Base-by-base conservation (phyloP, 2,888 invertebrate genomes). In the Hesperia comma region DNA sequence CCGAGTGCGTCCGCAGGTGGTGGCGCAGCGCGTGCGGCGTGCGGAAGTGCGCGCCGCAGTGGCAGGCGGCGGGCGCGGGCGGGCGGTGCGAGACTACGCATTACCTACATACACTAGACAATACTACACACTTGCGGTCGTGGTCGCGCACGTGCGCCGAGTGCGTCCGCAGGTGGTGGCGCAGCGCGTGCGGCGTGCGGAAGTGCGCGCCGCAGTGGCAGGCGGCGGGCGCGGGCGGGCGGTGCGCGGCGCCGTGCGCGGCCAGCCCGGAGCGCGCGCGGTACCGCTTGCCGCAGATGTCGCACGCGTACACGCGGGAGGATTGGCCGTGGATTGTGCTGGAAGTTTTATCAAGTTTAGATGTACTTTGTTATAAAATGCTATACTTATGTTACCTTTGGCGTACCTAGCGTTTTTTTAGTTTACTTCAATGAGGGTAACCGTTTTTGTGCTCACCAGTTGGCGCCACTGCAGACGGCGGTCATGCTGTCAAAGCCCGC, bases 51-150 rank as follows among this genome's bases (percentile, higher is more conserved):
- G 61, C 3, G n/a, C n/a, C n/a, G n/a, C n/a, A n/a, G n/a, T n/a
- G n/a, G n/a, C n/a, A n/a, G n/a, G n/a, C n/a, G n/a, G n/a, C 61
- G 71, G 71, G 70, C 2, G 68, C 40, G 53, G 53, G n/a, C 5
- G 68, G 54, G 77, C 80, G 5, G 70, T 73, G 74, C 26, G 61
- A 49, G 56, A 72, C 15, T n/a, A n/a, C n/a, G n/a, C n/a, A n/a
- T n/a, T n/a, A n/a, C n/a, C n/a, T n/a, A n/a, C n/a, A n/a, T n/a
- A n/a, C n/a, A n/a, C n/a, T n/a, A n/a, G n/a, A n/a, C n/a, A n/a
- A n/a, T n/a, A n/a, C n/a, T n/a, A n/a, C n/a, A n/a, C n/a, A 87
- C 87, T 76, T 79, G 60, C 79, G 82, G 58, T 83, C 82, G 0
- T n/a, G 55, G 0, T 80, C 81, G 0, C 64, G 69, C 6, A 83